These are phyloP conservation scores for Esox niger DNA, from an alignment of 2,113 vertebrate species.

Conservation along the genomic window DNA sequence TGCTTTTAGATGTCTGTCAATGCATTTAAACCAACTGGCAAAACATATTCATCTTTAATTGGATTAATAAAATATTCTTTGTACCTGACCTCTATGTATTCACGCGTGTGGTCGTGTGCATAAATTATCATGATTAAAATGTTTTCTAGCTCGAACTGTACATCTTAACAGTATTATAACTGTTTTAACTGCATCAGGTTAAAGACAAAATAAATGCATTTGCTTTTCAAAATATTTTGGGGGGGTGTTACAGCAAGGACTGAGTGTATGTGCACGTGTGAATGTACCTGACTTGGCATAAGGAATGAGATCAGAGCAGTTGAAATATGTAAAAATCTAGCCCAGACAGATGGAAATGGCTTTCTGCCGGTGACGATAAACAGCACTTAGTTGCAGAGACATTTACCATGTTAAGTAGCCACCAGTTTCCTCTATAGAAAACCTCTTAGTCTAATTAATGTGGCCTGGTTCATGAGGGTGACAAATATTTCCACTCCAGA, in stretches of 20 bases:
- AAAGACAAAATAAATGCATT: background rate
- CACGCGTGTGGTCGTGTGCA: too few species aligned
- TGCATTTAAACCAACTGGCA: too few species aligned
- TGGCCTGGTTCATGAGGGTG: background rate
- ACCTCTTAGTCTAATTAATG: background rate
- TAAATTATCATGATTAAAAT: too few species aligned
- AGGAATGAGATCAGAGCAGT: background rate
- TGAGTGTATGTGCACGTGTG: background rate
- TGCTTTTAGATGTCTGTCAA: too few species aligned
- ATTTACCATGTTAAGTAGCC: background rate
- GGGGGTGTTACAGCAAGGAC: background rate
- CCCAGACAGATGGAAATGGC: slow-evolving; percentile 2
- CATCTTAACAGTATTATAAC: too few species aligned
- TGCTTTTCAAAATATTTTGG: background rate
- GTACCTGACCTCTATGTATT: too few species aligned
- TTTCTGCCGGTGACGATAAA: slow-evolving; percentile 6
- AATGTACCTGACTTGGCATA: background rate
- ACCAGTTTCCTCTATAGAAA: background rate
- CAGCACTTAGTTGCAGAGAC: background rate
- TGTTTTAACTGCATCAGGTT: too few species aligned
- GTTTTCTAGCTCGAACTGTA: too few species aligned
- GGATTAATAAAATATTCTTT: too few species aligned
- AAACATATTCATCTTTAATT: too few species aligned
- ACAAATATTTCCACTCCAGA: background rate
- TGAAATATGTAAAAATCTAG: slow-evolving; percentile 1